These are phyloP conservation scores for Empidonax alnorum DNA, from an alignment of 2,113 vertebrate genomes.

Conservation along the genomic window DNA sequence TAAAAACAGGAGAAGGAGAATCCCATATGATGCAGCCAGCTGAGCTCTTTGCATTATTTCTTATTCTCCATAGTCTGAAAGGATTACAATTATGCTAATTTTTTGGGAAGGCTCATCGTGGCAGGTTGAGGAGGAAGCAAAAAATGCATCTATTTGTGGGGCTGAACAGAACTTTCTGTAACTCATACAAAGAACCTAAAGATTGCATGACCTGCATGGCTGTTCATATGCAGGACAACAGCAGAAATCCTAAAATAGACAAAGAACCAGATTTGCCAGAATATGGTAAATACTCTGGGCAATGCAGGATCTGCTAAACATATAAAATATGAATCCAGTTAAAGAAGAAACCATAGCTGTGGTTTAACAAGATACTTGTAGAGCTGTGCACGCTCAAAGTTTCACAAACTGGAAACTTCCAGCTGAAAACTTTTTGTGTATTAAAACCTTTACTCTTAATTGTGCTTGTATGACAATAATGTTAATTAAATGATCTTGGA, in stretches of 20 bases:
- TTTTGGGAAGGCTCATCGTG: background rate
- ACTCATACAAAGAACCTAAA: background rate
- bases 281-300: background rate
- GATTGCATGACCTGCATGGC: background rate
- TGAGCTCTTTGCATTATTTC: conserved; percentile 2
- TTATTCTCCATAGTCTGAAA: background rate
- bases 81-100: conserved; percentile 24
- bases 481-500: background rate
- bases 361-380: background rate
- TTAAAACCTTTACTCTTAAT: background rate
- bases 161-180: background rate
- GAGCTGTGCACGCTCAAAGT: background rate
- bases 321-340: background rate
- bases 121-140: background rate
- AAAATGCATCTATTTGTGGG: background rate
- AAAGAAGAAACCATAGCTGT: background rate
- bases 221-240: background rate
- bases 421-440: background rate
- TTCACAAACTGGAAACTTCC: background rate
- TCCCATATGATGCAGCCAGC: background rate
- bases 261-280: background rate
- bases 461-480: background rate
- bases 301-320: background rate
- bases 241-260: background rate
- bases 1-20: background rate